Evolutionary conservation across 2,888 invertebrate species (phyloP), one percentile per base, ranked within the genome.

Genomic region (Carterocephalus palaemon): DNA sequence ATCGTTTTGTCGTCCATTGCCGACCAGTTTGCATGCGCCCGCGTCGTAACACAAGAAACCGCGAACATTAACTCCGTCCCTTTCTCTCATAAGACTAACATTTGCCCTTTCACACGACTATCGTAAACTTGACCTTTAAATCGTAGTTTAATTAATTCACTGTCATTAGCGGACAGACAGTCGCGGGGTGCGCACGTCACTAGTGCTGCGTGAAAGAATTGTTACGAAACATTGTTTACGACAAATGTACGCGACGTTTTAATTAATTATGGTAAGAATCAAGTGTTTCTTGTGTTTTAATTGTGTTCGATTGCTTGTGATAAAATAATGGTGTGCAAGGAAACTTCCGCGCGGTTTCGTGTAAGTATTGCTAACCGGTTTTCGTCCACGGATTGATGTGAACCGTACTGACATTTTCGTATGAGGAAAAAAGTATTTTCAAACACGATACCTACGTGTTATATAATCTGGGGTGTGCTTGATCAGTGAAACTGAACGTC

Each of bases 121-220:
- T 76, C 70, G 67, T 75, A 78, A 78, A 77, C 80, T 79, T 82
- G 82, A 81, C 78, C 82, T 82, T 72, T 55, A 45, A 47, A 48
- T 49, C 39, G 48, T 55, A 56, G 47, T 56, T 63, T 61, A 64
- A 61, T 55, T 60, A 62, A 62, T 61, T 63, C 59, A 69, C 70
- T 67, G 24, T 38, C 46, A 79, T 75, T 73, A 72, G 64, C 54
- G 43, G 54, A 62, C 58, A 59, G 53, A 48, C 58, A 48, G 48
- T 52, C 65, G 65, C 57, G 57, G 12, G 55, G 52, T 60, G 54
- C 67, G 69, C 70, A 59, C 61, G 70, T 65, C n/a, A n/a, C 57
- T 56, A 56, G 53, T 57, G 55, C 48, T 50, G 51, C 56, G 49
- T 48, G 47, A 52, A 50, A 53, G 32, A 48, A 46, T 53, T 59